Conservation (phyloP, 2,888 invertebrate species). For the Laothoe populi region DNA sequence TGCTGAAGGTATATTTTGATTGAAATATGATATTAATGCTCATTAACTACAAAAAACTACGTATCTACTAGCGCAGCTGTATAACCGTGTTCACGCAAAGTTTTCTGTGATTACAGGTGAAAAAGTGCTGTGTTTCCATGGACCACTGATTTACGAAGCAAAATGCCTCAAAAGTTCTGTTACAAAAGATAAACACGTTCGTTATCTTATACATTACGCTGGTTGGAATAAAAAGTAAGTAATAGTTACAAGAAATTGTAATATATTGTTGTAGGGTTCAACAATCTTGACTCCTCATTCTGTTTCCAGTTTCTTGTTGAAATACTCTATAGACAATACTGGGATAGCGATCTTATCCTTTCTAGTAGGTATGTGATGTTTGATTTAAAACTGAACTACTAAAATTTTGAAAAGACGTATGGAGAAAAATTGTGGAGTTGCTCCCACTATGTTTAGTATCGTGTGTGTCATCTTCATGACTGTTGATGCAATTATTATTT, state of each 20-base stretch:
- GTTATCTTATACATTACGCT: slow-evolving; percentile 97
- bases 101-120: slow-evolving; percentile 86
- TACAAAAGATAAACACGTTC: slow-evolving; percentile 93
- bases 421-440: too few species aligned
- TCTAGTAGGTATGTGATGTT: neutral
- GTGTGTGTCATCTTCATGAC: too few species aligned
- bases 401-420: too few species aligned
- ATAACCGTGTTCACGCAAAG: neutral
- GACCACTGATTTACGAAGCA: slow-evolving; percentile 97
- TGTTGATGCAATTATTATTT: too few species aligned
- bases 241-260: neutral
- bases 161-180: slow-evolving; percentile 95
- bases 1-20: slow-evolving; percentile 85
- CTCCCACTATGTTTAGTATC: too few species aligned
- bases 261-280: neutral
- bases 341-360: too few species aligned
- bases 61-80: too few species aligned
- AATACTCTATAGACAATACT: too few species aligned
- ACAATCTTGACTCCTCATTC: neutral
- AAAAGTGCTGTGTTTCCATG: slow-evolving; percentile 97
- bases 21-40: neutral
- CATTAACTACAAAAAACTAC: too few species aligned
- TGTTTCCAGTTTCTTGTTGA: neutral
- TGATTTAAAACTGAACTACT: too few species aligned
- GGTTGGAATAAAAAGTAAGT: slow-evolving; percentile 99